phyloP scores from a whole-genome alignment of 2,888 invertebrate species.

The Norana najaformis region DNA sequence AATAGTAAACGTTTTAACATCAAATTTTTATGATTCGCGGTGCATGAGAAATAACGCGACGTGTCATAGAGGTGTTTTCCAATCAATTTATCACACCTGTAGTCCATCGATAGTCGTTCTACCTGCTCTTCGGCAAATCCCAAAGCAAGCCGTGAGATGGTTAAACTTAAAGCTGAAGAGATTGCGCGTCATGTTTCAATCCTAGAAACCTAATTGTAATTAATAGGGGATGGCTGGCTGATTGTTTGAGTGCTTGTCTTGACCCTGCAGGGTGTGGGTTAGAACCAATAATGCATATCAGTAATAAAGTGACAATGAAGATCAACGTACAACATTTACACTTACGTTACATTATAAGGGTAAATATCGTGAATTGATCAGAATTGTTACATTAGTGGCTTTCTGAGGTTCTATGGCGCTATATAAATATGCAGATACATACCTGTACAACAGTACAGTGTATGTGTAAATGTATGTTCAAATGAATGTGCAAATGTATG shows the following conservation, averaged over 20 bases:
- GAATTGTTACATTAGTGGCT: background rate
- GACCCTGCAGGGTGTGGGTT: too few relatives aligned
- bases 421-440: background rate
- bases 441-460: too few relatives aligned
- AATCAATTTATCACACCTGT: conserved; percentile 13
- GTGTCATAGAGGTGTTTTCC: background rate
- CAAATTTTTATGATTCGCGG: background rate
- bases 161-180: background rate
- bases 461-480: too few relatives aligned
- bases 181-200: too few relatives aligned
- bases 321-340: too few relatives aligned
- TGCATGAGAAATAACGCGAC: background rate
- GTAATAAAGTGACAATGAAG: too few relatives aligned
- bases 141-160: background rate
- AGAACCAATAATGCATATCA: too few relatives aligned
- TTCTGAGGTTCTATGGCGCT: background rate
- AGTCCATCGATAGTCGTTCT: background rate
- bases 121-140: background rate
- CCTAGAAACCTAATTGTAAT: too few relatives aligned
- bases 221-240: too few relatives aligned
- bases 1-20: background rate
- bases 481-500: too few relatives aligned
- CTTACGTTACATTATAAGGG: too few relatives aligned
- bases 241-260: too few relatives aligned
- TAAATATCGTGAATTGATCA: background rate